Conservation (phyloP, 2,113 vertebrate species). For the Carlito syrichta region DNA sequence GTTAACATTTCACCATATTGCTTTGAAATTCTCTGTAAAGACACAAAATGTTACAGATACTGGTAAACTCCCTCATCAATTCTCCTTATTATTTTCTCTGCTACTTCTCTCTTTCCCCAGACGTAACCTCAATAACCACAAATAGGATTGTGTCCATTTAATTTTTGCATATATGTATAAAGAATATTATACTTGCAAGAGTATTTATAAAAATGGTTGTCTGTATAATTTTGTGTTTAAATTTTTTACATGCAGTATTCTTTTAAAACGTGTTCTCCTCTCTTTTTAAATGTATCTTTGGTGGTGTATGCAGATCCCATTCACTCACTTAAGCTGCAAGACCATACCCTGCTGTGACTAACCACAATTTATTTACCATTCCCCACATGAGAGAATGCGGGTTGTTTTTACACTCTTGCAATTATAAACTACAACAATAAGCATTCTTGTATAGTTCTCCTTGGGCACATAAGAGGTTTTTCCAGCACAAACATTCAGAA, state of each 20-base stretch:
- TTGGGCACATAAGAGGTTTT: not conserved
- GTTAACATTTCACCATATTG: slow-evolving; percentile 15
- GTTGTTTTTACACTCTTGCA: not conserved
- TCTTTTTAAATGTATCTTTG: not conserved
- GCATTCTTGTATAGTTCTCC: not conserved
- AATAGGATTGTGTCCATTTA: not conserved
- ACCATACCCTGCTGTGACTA: not conserved
- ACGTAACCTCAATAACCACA: not conserved
- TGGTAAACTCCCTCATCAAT: not conserved
- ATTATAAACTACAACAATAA: not conserved
- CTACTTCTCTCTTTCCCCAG: not conserved
- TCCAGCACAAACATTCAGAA: not conserved
- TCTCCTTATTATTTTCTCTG: not conserved
- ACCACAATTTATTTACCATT: not conserved
- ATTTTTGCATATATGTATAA: not conserved
- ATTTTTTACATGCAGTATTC: not conserved
- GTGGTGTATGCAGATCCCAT: not conserved
- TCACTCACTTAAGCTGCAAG: not conserved
- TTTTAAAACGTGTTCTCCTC: not conserved
- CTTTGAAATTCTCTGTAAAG: not conserved
- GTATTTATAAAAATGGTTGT: too few relatives aligned
- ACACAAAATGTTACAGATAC: not conserved
- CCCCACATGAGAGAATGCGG: not conserved
- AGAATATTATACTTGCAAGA: not conserved
- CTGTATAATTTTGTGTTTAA: not conserved